Base-by-base conservation (phyloP, 2,113 vertebrate species). In the Psilopogon haemacephalus region DNA sequence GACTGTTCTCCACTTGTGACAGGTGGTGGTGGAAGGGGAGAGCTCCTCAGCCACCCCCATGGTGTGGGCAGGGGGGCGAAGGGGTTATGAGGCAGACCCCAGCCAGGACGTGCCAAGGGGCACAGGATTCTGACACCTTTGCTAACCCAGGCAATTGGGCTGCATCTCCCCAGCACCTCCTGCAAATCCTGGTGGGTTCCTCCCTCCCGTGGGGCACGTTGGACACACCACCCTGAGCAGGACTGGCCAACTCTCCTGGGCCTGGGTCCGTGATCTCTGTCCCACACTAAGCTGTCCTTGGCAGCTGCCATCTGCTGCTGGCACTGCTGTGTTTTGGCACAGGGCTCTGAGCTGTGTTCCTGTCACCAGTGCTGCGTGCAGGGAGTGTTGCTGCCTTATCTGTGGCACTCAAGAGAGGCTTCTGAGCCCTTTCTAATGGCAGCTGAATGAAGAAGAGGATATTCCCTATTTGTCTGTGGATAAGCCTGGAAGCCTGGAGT, bases 1-100 rank as follows among this genome's bases (percentile, higher is more conserved):
- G 87, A 6, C 26, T 12, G 18, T 6, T 32, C 28, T n/a, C 37
- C 26, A 8, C 2, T 14, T 1, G 1, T 12, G 21, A 12, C 3
- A 10, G n/a, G 24, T 11, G 26, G 37, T 0, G 7, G 24, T 3
- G 38, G 26, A 27, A 59, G 50, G 48, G 23, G 42, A 69, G 72
- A 46, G 55, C 28, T 13, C 11, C 44, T 27, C 33, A 48, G 16
- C 28, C 35, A 56, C 42, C 21, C 7, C 3, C 21, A 40, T 5
- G 35, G 32, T 7, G 54, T 13, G 26, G 81, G 44, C 40, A 27
- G 78, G 42, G 40, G 64, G 18, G 27, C 4, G 1, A 48, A 13
- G 12, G n/a, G 40, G 16, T 2, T 15, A 62, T 11, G 46, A 26
- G 50, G 33, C 14, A 6, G 15, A 44, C 37, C 32, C 38, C 3